Evolutionary conservation across 2,113 vertebrate species (phyloP).

Genomic region (Gopherus flavomarginatus): DNA sequence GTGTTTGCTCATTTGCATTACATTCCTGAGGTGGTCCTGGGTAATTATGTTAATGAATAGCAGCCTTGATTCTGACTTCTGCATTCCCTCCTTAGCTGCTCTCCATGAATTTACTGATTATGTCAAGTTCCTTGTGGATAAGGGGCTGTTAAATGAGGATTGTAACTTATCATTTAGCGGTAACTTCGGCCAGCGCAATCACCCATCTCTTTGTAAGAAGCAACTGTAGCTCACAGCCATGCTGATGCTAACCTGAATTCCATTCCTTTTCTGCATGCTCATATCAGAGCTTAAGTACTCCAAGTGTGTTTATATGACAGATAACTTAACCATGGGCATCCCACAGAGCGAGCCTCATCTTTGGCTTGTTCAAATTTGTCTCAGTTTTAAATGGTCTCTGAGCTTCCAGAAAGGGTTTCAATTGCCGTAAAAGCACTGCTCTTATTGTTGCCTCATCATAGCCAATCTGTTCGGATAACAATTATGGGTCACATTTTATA

Average conservation of each 20-base stretch:
- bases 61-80: neutral
- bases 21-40: fast-evolving
- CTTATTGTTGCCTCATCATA: neutral
- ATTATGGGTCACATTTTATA: slow-evolving; percentile 5
- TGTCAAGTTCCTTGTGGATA: neutral
- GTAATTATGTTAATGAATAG: neutral
- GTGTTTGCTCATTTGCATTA: neutral
- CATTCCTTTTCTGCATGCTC: neutral
- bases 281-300: neutral
- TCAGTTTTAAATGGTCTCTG: neutral
- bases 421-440: neutral
- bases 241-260: neutral
- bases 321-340: neutral
- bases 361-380: neutral
- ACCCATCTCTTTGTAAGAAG: neutral
- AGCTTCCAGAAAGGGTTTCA: neutral
- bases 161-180: neutral
- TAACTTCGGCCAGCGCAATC: neutral
- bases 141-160: neutral
- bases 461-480: neutral
- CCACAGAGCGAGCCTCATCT: neutral
- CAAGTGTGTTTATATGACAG: neutral
- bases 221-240: neutral
- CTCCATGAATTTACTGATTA: neutral
- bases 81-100: neutral